These are phyloP conservation scores for Heterotis niloticus DNA, from an alignment of 2,113 vertebrate species.

Conservation along the genomic window DNA sequence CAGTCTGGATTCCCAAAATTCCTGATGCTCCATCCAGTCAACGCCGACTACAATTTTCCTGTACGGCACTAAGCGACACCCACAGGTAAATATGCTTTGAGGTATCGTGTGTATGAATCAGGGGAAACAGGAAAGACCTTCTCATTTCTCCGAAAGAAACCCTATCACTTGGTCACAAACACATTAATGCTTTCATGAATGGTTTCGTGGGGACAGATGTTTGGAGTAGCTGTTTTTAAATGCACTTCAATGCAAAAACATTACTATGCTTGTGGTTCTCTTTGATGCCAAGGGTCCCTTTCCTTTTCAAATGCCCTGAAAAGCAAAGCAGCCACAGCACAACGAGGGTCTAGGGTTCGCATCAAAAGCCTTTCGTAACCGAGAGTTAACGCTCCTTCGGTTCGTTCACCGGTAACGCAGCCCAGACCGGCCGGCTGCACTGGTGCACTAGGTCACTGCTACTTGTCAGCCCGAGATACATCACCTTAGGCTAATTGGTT, in stretches of 20 bases:
- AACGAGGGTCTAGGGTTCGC: background rate
- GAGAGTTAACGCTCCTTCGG: background rate
- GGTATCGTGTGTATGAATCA: background rate
- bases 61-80: background rate
- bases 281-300: background rate
- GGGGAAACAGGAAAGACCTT: background rate
- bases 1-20: no score
- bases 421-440: background rate
- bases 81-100: background rate
- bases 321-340: background rate
- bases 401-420: background rate
- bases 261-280: no score
- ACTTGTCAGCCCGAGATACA: background rate
- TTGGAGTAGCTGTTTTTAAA: no score
- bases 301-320: background rate
- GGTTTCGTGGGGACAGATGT: no score
- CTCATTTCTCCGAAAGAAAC: no score
- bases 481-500: slow-evolving; percentile 10
- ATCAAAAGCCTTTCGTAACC: background rate
- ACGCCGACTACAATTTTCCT: no score
- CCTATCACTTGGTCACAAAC: no score
- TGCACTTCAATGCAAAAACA: no score
- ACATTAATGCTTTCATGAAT: no score
- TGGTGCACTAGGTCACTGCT: background rate
- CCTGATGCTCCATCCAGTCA: no score